Conservation (phyloP, 2,113 vertebrate species). For the Oenanthe melanoleuca region DNA sequence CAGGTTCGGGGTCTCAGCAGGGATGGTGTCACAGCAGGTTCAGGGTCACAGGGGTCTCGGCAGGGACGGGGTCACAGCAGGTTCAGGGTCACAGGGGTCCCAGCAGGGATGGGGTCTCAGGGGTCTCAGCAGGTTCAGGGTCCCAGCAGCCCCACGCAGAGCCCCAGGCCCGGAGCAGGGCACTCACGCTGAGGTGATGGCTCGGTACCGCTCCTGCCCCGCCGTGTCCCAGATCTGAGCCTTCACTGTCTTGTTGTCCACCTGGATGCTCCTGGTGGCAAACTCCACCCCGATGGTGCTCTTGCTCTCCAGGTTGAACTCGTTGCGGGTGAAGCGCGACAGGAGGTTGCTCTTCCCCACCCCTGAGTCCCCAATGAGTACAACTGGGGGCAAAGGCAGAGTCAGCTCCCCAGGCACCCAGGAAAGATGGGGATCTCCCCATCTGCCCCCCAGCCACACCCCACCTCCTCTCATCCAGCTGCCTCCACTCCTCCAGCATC, state of each 20-base stretch:
- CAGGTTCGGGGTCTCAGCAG: no score
- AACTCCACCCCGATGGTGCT: slow-evolving; percentile 90
- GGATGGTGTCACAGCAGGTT: no score
- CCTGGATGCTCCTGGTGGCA: slow-evolving; percentile 86
- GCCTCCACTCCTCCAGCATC: background rate
- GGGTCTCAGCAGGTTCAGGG: no score
- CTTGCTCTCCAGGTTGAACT: slow-evolving; percentile 88
- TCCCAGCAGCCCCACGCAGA: rapidly evolving
- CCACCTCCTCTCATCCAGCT: background rate
- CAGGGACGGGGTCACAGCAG: no score
- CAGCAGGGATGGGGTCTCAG: no score
- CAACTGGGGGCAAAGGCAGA: slow-evolving; percentile 60
- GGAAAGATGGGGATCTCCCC: background rate
- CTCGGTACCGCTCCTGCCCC: slow-evolving; percentile 86
- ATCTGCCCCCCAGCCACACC: no score
- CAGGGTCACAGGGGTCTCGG: no score
- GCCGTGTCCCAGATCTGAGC: slow-evolving; percentile 91
- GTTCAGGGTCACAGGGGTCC: no score
- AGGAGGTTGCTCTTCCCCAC: slow-evolving; percentile 89
- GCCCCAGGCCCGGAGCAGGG: rapidly evolving
- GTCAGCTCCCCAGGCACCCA: background rate
- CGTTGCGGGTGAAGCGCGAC: slow-evolving; percentile 87
- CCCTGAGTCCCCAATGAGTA: slow-evolving; percentile 86
- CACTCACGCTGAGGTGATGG: slow-evolving; percentile 88
- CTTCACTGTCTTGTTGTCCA: slow-evolving; percentile 84